These are phyloP conservation scores for Fabriciana adippe DNA, from an alignment of 2,888 invertebrate species.

Conservation along the genomic window DNA sequence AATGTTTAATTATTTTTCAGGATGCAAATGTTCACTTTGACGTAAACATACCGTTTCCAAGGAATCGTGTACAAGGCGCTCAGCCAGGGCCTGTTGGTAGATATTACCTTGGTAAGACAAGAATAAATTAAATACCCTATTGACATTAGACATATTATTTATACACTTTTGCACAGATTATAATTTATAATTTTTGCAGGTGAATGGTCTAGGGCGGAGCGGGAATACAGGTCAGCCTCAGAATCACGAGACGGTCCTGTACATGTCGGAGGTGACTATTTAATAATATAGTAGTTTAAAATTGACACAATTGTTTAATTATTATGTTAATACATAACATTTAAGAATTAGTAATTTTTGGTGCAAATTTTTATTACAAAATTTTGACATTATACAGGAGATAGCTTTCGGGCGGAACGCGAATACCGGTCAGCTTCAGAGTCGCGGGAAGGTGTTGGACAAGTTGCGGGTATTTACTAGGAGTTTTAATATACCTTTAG, in stretches of 20 bases:
- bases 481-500: too few species aligned
- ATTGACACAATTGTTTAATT: too few species aligned
- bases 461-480: too few species aligned
- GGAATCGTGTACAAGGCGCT: neutral
- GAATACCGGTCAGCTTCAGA: too few species aligned
- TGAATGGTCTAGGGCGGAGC: slow-evolving; percentile 12
- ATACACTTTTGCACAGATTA: neutral
- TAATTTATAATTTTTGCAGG: neutral
- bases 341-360: too few species aligned
- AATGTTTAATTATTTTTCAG: neutral
- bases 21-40: neutral
- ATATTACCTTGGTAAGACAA: slow-evolving; percentile 4
- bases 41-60: slow-evolving; percentile 7
- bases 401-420: too few species aligned
- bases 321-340: too few species aligned
- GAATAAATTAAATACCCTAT: neutral
- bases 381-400: too few species aligned
- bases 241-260: neutral
- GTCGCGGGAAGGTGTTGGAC: too few species aligned
- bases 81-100: slow-evolving; percentile 2
- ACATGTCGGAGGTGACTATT: too few species aligned
- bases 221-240: slow-evolving; percentile 5
- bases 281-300: too few species aligned
- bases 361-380: too few species aligned
- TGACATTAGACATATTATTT: neutral